A percentile compares a stretch with the other conserved stretches of the same genome.
Conservation (phyloP, 1,140 invertebrate species). For the Atopsyche davidsoni region DNA sequence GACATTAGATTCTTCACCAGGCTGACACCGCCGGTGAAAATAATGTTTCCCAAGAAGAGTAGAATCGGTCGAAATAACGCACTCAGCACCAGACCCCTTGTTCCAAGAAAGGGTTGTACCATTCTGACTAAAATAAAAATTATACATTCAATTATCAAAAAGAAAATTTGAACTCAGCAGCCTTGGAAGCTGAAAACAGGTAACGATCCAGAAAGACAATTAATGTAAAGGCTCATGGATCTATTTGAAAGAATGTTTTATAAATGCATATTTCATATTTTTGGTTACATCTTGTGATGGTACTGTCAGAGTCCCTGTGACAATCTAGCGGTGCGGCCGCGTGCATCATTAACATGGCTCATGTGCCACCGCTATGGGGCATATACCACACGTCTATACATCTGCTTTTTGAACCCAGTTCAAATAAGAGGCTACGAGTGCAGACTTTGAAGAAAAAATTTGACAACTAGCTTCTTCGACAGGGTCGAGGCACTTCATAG, state of each 20-base stretch:
- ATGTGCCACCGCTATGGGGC: too few relatives aligned
- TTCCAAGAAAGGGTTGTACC: slow-evolving; percentile 14
- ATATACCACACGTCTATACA: too few relatives aligned
- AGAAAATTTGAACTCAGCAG: background rate
- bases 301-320: too few relatives aligned
- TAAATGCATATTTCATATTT: background rate
- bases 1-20: slow-evolving; percentile 19
- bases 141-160: background rate
- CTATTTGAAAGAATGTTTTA: background rate
- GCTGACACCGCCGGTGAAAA: slow-evolving; percentile 12
- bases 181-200: background rate
- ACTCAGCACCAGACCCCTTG: slow-evolving; percentile 6
- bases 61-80: slow-evolving; percentile 19
- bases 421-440: too few relatives aligned
- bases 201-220: background rate
- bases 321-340: too few relatives aligned
- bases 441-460: too few relatives aligned
- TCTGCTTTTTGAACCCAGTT: too few relatives aligned
- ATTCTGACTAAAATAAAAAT: slow-evolving; percentile 19
- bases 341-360: too few relatives aligned
- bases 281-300: background rate
- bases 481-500: too few relatives aligned
- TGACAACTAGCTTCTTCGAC: too few relatives aligned
- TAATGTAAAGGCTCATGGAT: too few relatives aligned
- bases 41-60: slow-evolving; percentile 2